Conservation (phyloP, 2,797 vertebrate species). For the Platalea minor region DNA sequence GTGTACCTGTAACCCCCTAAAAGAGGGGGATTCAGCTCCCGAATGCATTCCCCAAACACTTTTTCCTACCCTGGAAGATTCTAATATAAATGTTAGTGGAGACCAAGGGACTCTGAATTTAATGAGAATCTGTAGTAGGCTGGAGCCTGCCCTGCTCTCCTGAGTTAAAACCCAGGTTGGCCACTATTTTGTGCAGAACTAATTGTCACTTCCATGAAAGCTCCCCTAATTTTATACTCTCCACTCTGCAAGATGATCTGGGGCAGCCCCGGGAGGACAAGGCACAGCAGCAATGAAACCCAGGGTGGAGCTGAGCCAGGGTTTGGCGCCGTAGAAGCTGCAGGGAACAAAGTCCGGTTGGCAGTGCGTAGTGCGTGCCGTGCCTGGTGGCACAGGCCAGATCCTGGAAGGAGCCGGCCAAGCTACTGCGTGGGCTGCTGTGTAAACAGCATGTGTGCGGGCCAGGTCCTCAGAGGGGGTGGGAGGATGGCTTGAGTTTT, state of each 20-base stretch:
- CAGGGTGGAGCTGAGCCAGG: slow-evolving; percentile 12
- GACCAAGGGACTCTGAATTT: not conserved
- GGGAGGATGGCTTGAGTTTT: not conserved
- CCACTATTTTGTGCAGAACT: not conserved
- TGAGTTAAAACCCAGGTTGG: not conserved
- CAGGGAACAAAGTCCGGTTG: slow-evolving; percentile 2
- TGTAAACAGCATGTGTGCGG: not conserved
- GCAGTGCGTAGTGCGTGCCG: rapidly evolving
- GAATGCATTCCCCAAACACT: not conserved
- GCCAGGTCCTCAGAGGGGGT: not conserved
- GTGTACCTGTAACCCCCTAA: rapidly evolving
- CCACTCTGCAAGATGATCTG: not conserved
- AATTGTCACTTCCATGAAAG: not conserved
- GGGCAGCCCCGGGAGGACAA: not conserved
- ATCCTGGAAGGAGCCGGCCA: not conserved
- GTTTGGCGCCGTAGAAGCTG: not conserved
- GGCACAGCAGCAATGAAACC: not conserved
- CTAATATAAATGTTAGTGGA: not conserved
- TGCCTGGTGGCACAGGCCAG: rapidly evolving
- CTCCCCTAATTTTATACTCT: not conserved
- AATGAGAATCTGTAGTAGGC: no score
- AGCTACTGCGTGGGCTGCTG: not conserved
- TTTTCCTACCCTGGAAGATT: not conserved
- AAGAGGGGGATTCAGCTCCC: not conserved
- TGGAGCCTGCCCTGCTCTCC: not conserved